Evolutionary conservation across 2,797 vertebrate species (phyloP), one percentile per base, ranked within the genome.

Genomic region (Megaceryle alcyon): DNA sequence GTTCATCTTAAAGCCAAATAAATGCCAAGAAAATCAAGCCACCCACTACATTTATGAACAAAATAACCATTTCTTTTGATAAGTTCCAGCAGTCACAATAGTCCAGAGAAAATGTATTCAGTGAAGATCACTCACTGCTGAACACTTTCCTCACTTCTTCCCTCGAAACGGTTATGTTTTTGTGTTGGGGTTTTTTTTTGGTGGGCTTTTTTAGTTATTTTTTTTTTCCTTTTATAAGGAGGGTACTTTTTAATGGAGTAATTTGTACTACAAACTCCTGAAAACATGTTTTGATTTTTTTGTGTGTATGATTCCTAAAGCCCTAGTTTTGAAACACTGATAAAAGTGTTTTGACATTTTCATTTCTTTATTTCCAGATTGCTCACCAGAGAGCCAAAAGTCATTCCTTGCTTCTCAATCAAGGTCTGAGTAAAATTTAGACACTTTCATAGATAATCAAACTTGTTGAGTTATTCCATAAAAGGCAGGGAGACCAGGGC

Each of bases 91-190:
- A 93, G 86, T 81, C 88, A 94, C 93, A 90, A 85, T 82, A 95
- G 93, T 73, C 83, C 73, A 80, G 78, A 95, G 94, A 94, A 96
- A 96, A 96, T 80, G 31, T 90, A 95, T 96, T 95, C 94, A 80
- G 25, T 14, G 85, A 82, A 83, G 93, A 97, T 95, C 93, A 89
- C 77, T 95, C 93, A 81, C 64, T 70, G 80, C 54, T 90, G 68
- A 94, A 79, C 49, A 68, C 61, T 88, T 93, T 79, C 39, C 83
- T 68, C 56, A 49, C 51, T 93, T 88, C 76, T 81, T 90, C 72
- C 61, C 63, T 94, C 78, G 87, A 94, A 83, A 51, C 4, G 4
- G 75, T 83, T 79, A 43, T 60, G 43, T 9, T 8, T 51, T 54
- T 43, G 17, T 18, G 51, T 18, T 31, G 29, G 16, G 35, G 35